Conservation (phyloP, 2,113 vertebrate genomes). For the Lipotes vexillifer region DNA sequence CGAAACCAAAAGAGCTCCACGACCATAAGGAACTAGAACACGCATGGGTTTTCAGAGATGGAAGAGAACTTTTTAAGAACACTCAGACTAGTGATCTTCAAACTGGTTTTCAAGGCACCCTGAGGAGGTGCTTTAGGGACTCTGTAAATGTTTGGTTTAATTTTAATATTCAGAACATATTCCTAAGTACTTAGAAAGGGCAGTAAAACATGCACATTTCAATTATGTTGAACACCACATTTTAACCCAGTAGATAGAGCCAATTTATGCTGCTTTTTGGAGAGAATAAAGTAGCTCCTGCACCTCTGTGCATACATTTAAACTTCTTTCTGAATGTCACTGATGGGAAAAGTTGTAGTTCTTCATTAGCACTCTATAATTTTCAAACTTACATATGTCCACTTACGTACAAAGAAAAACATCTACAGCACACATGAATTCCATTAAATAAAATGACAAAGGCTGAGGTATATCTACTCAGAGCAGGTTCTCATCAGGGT, state of each 20-base stretch:
- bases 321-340: neutral
- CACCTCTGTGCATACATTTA: neutral
- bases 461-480: neutral
- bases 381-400: neutral
- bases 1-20: neutral
- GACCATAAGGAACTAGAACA: neutral
- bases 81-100: neutral
- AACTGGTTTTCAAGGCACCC: neutral
- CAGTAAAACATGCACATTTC: neutral
- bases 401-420: neutral
- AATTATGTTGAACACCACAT: neutral
- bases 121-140: neutral
- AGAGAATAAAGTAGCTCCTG: neutral
- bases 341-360: neutral
- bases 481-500: neutral
- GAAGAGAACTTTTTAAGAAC: neutral
- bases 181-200: constrained; percentile 16
- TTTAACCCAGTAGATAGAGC: neutral
- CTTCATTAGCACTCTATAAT: neutral
- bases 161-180: constrained; percentile 1
- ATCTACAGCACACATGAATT: neutral
- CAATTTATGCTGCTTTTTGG: neutral
- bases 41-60: neutral
- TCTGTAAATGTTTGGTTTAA: constrained; percentile 31
- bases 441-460: constrained; percentile 5